Base-by-base conservation (phyloP, 2,113 vertebrate species). In the Progne subis region DNA sequence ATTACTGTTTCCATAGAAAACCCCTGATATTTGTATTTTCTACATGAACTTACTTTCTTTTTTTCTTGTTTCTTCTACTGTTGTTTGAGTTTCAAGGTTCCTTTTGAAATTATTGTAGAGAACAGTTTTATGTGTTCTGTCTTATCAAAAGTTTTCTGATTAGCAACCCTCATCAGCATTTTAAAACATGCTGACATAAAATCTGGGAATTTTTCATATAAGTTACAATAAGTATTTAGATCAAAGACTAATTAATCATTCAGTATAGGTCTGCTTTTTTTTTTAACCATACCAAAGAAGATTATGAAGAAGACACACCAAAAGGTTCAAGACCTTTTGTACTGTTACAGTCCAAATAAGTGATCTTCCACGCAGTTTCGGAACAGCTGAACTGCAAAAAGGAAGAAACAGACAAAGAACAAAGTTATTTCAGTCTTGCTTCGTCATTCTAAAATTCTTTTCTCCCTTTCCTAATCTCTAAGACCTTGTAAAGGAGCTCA, bases 301-400 rank as follows among this genome's bases (percentile, higher is more conserved):
- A 18, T 82, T 87, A 89, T 50, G 39, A 63, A 77, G 56, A 94
- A 84, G 80, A 71, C 65, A 37, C 77, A 87, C 37, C 64, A 89
- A 75, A 57, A 79, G 19, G 21, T 79, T 91, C 47, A 78, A 79
- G 65, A 94, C 60, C 81, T 94, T 91, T 94, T 49, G 37, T 91
- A 71, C 37, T 79, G 32, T 68, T 85, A 68, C 49, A 69, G n/a
- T 87, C 44, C 65, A 72, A 67, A 55, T 91, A 80, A 86, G 44
- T 82, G 44, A 39, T 80, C 61, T 95, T 56, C 57, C 26, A 69
- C 2, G 1, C 18, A 41, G 21, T 61, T 90, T 82, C 90, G 44
- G 18, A 93, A 71, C 32, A 91, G 43, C 43, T 68, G 60, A 78
- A 70, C 79, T 78, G 46, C 10, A 11, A 81, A 92, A 88, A 74